A percentile compares a stretch with the other conserved stretches of the same genome.
phyloP scores from a whole-genome alignment of 37 sponge, comb jelly and placozoan species.

The Aplysina aerophoba region DNA sequence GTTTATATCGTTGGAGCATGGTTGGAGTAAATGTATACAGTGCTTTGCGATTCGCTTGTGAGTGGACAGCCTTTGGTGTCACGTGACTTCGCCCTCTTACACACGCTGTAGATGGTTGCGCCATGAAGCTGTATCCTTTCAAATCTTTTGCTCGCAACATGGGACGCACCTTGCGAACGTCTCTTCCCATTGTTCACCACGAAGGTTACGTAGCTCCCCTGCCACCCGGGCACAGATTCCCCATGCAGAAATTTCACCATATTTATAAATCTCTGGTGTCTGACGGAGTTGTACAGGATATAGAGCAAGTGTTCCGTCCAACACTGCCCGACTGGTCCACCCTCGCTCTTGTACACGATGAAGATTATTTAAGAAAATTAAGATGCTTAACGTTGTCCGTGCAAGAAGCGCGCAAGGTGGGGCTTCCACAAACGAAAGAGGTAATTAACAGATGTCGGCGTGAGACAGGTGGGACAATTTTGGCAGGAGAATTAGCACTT shows the following conservation, averaged over 20 bases:
- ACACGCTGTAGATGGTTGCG: background rate
- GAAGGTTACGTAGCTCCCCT: constrained; percentile 37
- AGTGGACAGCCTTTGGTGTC: too few species aligned
- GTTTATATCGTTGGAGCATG: too few species aligned
- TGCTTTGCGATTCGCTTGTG: too few species aligned
- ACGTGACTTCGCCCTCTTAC: too few species aligned
- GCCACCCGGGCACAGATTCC: constrained; percentile 37
- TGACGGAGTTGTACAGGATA: background rate
- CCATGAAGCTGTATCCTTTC: background rate
- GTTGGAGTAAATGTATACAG: too few species aligned
- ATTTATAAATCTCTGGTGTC: background rate
- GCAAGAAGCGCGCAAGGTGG: constrained; percentile 16
- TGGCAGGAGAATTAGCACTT: constrained; percentile 24
- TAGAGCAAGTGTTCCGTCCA: constrained; percentile 21
- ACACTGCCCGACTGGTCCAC: background rate
- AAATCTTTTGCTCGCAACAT: background rate
- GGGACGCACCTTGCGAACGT: background rate
- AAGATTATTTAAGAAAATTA: background rate
- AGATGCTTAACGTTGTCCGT: background rate
- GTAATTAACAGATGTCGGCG: constrained; percentile 11
- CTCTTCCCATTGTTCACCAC: constrained; percentile 41
- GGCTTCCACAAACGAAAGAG: constrained; percentile 9
- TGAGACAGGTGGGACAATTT: constrained; percentile 39
- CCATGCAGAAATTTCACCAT: constrained; percentile 38
- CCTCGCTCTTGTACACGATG: background rate